Conservation (phyloP, 2,797 vertebrate species). For the Spizella passerina region DNA sequence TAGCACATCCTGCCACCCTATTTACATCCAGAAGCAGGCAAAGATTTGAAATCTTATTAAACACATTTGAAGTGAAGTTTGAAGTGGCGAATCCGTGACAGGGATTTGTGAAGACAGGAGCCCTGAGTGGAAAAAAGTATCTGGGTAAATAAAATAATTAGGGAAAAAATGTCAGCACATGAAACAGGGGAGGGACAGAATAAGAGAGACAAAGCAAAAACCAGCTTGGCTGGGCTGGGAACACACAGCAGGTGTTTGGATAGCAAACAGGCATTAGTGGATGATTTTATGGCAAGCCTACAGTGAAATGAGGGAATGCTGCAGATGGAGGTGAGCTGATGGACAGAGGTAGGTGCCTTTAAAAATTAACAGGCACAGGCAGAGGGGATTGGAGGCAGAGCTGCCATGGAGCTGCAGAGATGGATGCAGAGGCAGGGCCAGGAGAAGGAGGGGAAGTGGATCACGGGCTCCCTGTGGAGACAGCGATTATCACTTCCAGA, state of each 20-base stretch:
- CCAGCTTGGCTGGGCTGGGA: neutral
- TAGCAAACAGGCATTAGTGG: neutral
- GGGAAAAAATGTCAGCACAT: neutral
- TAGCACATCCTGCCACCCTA: neutral
- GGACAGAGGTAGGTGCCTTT: constrained; percentile 1
- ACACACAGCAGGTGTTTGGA: neutral
- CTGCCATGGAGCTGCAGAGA: neutral
- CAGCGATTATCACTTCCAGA: neutral
- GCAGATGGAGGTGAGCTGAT: neutral
- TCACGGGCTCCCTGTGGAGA: neutral
- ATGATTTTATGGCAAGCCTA: constrained; percentile 3
- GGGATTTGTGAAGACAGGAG: neutral
- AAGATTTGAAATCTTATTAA: neutral
- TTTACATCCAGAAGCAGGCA: neutral
- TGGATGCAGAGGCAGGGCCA: neutral
- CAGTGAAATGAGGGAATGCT: constrained; percentile 26
- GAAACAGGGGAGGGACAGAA: neutral
- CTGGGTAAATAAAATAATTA: neutral
- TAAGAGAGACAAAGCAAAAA: neutral
- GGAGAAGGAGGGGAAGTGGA: neutral
- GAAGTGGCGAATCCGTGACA: neutral
- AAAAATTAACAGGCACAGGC: neutral
- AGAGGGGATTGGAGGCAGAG: neutral
- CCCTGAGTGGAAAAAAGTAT: neutral
- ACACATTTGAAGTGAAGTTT: neutral